Evolutionary conservation across 2,888 invertebrate species (phyloP).

Genomic region (Drosophila paramelanica): DNA sequence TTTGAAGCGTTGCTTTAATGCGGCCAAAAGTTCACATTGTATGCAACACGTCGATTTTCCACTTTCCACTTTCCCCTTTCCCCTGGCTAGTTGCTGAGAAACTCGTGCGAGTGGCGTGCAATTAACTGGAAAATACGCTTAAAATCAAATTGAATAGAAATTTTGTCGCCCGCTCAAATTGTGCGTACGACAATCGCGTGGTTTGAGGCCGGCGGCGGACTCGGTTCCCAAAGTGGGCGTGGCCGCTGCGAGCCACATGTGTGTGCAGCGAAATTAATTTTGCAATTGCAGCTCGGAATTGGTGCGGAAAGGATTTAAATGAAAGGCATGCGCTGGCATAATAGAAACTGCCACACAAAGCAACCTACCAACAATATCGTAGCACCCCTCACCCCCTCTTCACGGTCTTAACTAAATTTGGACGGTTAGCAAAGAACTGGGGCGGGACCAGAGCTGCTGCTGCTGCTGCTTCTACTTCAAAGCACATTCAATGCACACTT

Average conservation of each 20-base stretch:
- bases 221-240: conserved; percentile 8
- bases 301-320: conserved; percentile 74
- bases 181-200: conserved; percentile 57
- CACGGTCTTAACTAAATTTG: conserved; percentile 34
- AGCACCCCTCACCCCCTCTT: neutral
- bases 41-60: neutral
- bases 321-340: conserved; percentile 67
- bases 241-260: conserved; percentile 24
- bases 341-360: conserved; percentile 53
- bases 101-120: conserved; percentile 62
- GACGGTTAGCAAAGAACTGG: conserved; percentile 10
- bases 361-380: neutral
- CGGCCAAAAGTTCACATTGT: conserved; percentile 75
- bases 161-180: conserved; percentile 77
- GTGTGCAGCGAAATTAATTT: conserved; percentile 69
- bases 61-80: neutral
- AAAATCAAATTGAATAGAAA: conserved; percentile 81
- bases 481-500: conserved; percentile 59
- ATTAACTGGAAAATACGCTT: conserved; percentile 82
- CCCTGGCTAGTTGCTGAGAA: neutral
- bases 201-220: neutral
- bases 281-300: conserved; percentile 70
- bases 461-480: conserved; percentile 44
- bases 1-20: conserved; percentile 74
- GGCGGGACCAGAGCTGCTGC: neutral